Conservation (phyloP, 2,113 vertebrate species). For the Phyllostomus hastatus region DNA sequence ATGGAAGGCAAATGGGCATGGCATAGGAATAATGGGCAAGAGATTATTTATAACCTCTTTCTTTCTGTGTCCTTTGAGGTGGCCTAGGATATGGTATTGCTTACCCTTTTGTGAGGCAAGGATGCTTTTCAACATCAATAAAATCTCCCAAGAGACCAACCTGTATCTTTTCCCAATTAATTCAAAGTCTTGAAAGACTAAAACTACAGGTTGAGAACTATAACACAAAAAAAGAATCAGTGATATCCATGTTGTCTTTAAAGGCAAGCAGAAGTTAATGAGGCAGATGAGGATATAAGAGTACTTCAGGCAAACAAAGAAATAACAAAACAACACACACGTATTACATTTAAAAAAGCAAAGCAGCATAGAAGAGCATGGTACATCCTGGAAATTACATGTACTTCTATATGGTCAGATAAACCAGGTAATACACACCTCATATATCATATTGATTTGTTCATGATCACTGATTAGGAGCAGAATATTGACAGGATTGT, state of each 20-base stretch:
- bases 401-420: neutral
- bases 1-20: neutral
- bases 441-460: neutral
- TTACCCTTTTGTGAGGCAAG: neutral
- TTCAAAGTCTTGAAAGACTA: neutral
- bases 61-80: neutral
- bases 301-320: neutral
- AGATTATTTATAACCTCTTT: slow-evolving; percentile 3
- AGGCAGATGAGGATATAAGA: neutral
- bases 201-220: neutral
- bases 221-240: neutral
- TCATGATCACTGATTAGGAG: neutral
- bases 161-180: neutral
- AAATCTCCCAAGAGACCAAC: neutral
- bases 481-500: neutral
- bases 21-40: neutral
- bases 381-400: neutral
- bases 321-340: neutral
- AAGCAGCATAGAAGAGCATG: neutral
- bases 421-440: neutral
- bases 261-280: neutral
- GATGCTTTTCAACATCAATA: neutral
- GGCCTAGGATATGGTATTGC: neutral
- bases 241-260: neutral
- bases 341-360: neutral